Base-by-base conservation (phyloP, 2,113 vertebrate genomes). In the Petaurus breviceps region DNA sequence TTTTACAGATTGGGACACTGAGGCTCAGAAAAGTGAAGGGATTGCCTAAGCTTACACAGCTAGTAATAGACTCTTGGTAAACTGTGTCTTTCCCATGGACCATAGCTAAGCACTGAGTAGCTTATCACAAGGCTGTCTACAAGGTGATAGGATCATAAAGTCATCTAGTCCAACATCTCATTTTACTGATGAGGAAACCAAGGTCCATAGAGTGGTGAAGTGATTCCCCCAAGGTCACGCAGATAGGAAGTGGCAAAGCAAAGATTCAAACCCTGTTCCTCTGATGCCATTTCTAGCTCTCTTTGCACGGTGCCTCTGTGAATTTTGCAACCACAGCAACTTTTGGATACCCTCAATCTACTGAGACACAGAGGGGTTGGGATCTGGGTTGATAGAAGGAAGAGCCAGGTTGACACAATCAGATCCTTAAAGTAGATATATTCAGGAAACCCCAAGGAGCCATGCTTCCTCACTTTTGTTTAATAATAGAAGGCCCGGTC, bases 391-490 rank as follows among this genome's bases (percentile, higher is more conserved):
- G 68, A 31, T 68, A 4, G 37, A 84, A 84, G 16, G 37, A 84
- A 22, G 43, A 22, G 0, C n/a, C 37, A 19, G 22, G n/a, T 43
- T 43, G 37, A 43, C n/a, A 84, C 9, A 84, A 84, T 84, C 68
- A 84, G n/a, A 84, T 6, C 16, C 37, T 43, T 22, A 16, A n/a
- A 84, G 16, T 47, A 31, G 9, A 90, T 23, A 22, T 47, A 50
- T 92, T 84, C 90, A 50, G 8, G 84, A 50, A 95, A 22, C 43
- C 77, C 92, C 92, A 77, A 43, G 91, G 84, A 68, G 61, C 95
- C 52, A 53, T 89, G 26, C 43, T 94, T 54, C 47, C 22, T 93
- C 94, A 23, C 14, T 92, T 95, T 90, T 94, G 89, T 90, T 95
- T 31, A 57, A 55, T 92, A 92, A 57, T 28, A 91, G 50, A 61